Evolutionary conservation across 2,888 invertebrate genomes (phyloP), one percentile per base, ranked within the genome.

Genomic region (Eucriotettix oculatus): DNA sequence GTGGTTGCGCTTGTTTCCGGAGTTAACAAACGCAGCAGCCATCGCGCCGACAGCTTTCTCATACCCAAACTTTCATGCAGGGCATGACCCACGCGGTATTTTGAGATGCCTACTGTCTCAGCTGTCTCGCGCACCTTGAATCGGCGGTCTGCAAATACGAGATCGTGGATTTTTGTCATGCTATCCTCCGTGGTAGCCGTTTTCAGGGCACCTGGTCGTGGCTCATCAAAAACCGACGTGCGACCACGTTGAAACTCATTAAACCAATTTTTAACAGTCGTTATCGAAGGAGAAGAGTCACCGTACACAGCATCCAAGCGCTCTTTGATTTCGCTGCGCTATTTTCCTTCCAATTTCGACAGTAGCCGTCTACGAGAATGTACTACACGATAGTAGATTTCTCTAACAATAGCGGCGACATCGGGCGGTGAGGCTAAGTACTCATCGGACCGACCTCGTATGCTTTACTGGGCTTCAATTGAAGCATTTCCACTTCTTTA

Each of bases 11-110:
- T 67, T n/a, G n/a, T n/a, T n/a, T n/a, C n/a, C n/a, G n/a, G n/a
- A n/a, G n/a, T n/a, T n/a, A 29, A 7, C 29, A 29, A 29, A 29
- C 29, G 7, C 2, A 7, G 29, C 29, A 29, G 3, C 29, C 29
- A 29, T 67, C 69, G 59, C 56, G 67, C 68, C 54, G 67, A 68
- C 52, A 69, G 64, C 66, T 70, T 69, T 66, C 60, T 68, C 68
- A 69, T 67, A 60, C 64, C 29, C 29, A 29, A 29, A 29, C 7
- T 29, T 29, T 29, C 29, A 29, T 2, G 2, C 29, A 29, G 7
- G n/a, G n/a, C n/a, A n/a, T n/a, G n/a, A n/a, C n/a, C n/a, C n/a
- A n/a, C n/a, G n/a, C n/a, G n/a, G n/a, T n/a, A n/a, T n/a, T n/a
- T 60, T 65, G 68, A 68, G 56, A 68, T 67, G 65, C n/a, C n/a